Evolutionary conservation across 53 echinoderm and acorn worm genomes (phyloP), one percentile per base, ranked within the genome.

Genomic region (Patiria pectinifera): DNA sequence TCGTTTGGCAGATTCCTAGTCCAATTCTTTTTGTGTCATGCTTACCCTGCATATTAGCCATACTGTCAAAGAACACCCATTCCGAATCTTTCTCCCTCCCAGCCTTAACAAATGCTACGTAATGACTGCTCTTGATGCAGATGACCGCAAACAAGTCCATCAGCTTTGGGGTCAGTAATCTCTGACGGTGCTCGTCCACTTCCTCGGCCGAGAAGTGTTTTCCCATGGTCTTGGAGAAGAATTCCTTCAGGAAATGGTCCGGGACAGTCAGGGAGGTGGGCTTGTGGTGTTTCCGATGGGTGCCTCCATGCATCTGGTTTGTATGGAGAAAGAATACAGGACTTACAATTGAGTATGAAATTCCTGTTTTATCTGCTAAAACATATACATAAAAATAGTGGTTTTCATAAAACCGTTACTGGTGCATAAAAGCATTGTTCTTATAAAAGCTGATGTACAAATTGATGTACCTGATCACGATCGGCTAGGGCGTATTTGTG

Each of bases 111-210:
- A 35, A 35, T 35, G 35, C 35, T 35, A 35, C 35, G 71, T 97
- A 97, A 87, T 97, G 97, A 80, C 96, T 97, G 4, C 96, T 97
- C 75, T 94, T 92, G 69, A 97, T 97, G 93, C 97, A 97, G 70
- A 97, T 93, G 45, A 97, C 96, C 35, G 97, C 96, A 89, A 94
- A 97, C 22, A 97, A 87, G 59, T 97, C 96, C 97, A 97, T 97
- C 62, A 24, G 76, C 61, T 95, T 83, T 24, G 85, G 91, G 3
- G 80, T 77, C 24, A 93, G 71, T 14, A 78, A n/a, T 10, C 71
- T 15, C 19, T 76, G 48, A 25, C 80, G 89, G 46, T 89, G 89
- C 2, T 48, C 3, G 58, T 85, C 85, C 21, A 91, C 91, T 44
- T 69, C 69, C 11, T 80, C 70, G 0, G 44, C 66, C 4, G 78